Conservation (phyloP, 2,888 invertebrate species). For the Cryptocheilus praepositus region DNA sequence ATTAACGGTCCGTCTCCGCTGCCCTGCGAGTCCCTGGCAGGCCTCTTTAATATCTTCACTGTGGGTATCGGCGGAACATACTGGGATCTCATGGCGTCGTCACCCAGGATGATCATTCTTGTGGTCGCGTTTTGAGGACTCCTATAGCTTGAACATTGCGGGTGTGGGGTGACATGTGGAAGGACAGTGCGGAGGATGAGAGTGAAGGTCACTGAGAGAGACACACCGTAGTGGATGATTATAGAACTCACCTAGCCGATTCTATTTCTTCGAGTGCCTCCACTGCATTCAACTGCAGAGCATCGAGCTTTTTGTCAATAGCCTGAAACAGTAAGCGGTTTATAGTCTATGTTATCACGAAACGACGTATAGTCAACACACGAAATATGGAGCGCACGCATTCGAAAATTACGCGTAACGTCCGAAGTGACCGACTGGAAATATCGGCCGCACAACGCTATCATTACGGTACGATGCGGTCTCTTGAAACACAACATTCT, state of each 20-base stretch:
- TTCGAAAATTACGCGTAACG: no score
- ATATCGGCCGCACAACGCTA: no score
- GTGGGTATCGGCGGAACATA: slow-evolving; percentile 87
- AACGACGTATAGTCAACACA: background rate
- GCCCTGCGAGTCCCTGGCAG: slow-evolving; percentile 76
- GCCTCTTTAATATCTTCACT: slow-evolving; percentile 89
- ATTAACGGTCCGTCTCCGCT: slow-evolving; percentile 78
- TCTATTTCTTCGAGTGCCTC: slow-evolving; percentile 66
- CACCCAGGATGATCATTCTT: slow-evolving; percentile 85
- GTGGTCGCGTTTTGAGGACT: slow-evolving; percentile 64
- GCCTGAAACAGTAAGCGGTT: slow-evolving; percentile 62
- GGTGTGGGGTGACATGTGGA: background rate
- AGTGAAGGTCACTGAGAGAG: background rate
- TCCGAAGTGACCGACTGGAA: no score
- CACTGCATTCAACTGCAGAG: slow-evolving; percentile 65
- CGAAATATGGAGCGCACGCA: no score
- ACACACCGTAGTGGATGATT: background rate
- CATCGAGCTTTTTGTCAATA: slow-evolving; percentile 71
- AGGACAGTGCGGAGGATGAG: background rate
- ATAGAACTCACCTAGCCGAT: slow-evolving; percentile 61
- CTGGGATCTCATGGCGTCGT: slow-evolving; percentile 87
- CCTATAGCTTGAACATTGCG: slow-evolving; percentile 50
- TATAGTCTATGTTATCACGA: background rate
- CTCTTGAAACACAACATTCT: no score
- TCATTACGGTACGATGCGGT: no score